Conservation (phyloP, 1,140 invertebrate genomes). For the Drosophila yakuba region DNA sequence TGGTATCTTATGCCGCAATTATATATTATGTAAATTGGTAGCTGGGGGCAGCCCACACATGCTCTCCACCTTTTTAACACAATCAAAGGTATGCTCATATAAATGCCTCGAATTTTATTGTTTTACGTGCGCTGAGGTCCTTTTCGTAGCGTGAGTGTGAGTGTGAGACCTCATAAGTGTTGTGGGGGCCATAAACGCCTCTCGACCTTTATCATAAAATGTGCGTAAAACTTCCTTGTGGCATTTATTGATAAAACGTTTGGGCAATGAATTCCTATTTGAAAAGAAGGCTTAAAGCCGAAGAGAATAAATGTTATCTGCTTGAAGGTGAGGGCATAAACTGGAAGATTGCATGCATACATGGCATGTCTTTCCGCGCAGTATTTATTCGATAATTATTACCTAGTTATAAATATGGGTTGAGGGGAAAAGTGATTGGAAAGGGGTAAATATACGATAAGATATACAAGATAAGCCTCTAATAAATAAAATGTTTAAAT, state of each 20-base stretch:
- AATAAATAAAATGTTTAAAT: too few relatives aligned
- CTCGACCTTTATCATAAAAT: conserved; percentile 64
- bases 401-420: not conserved
- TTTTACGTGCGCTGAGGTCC: conserved; percentile 50
- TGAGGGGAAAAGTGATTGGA: not conserved
- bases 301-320: conserved; percentile 38
- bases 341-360: conserved; percentile 38
- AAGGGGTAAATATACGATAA: too few relatives aligned
- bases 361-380: conserved; percentile 10
- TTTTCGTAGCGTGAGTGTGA: conserved; percentile 13
- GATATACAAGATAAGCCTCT: too few relatives aligned
- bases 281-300: conserved; percentile 52
- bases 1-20: conserved; percentile 55
- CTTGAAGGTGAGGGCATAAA: conserved; percentile 11
- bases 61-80: conserved; percentile 32
- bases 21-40: conserved; percentile 40
- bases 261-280: conserved; percentile 78
- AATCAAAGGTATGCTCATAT: conserved; percentile 75
- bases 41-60: conserved; percentile 1
- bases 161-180: conserved; percentile 57
- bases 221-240: conserved; percentile 79
- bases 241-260: conserved; percentile 82
- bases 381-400: conserved; percentile 50
- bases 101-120: conserved; percentile 76
- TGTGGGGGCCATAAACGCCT: conserved; percentile 69